Conservation (phyloP, 2,888 invertebrate species). For the Coenonympha arcania region DNA sequence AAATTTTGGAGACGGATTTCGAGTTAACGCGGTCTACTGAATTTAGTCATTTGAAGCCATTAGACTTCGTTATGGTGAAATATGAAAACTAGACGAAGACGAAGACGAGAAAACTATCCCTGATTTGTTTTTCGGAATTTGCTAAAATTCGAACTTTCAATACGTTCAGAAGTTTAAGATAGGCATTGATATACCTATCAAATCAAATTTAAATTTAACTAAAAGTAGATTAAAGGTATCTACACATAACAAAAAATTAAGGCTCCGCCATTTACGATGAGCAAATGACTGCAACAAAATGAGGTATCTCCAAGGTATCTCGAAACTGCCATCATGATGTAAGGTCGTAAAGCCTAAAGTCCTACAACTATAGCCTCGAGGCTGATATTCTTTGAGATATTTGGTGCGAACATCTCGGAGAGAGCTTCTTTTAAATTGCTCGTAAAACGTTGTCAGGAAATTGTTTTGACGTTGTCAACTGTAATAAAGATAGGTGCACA, state of each 20-base stretch:
- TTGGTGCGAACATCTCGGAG: constrained; percentile 10
- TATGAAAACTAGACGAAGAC: no score
- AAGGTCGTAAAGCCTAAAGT: constrained; percentile 2
- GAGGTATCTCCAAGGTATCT: constrained; percentile 5
- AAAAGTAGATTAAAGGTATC: not conserved
- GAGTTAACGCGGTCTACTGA: no score
- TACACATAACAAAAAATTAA: not conserved
- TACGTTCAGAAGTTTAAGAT: no score
- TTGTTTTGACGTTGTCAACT: constrained; percentile 54
- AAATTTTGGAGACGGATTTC: not conserved
- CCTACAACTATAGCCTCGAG: not conserved
- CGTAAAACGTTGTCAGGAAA: constrained; percentile 49
- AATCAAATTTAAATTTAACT: no score
- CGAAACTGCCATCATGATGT: not conserved
- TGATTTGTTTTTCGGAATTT: no score
- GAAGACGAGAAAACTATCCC: no score
- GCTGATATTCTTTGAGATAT: constrained; percentile 6
- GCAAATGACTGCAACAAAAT: not conserved
- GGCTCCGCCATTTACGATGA: not conserved
- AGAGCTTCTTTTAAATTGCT: constrained; percentile 46
- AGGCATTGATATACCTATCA: no score
- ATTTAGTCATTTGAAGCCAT: no score
- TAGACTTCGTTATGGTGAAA: no score
- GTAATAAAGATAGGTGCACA: constrained; percentile 32
- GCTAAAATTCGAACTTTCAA: no score